Percentiles rank a stretch among this genome's conserved stretches.
Conservation (phyloP, 2,797 vertebrate genomes). For the Todus mexicanus region DNA sequence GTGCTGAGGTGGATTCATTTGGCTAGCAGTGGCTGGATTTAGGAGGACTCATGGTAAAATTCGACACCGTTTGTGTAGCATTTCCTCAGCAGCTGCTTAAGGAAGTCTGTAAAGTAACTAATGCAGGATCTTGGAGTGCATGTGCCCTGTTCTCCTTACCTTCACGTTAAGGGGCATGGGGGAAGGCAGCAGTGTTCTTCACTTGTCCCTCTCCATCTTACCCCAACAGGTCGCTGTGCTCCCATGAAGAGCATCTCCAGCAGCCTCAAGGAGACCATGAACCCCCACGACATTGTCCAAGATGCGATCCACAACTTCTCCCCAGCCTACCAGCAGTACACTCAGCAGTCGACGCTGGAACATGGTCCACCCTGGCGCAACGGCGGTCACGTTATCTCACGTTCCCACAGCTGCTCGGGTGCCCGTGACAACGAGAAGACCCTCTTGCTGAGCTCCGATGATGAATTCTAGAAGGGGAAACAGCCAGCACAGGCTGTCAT, state of each 20-base stretch:
- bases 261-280: conserved; percentile 99
- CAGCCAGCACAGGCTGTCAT: not conserved
- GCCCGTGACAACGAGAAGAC: conserved; percentile 92
- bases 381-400: conserved; percentile 74
- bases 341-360: conserved; percentile 95
- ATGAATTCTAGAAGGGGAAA: conserved; percentile 84
- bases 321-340: conserved; percentile 99
- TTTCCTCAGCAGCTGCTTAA: not conserved
- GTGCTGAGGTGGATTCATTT: not conserved
- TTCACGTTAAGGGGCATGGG: accelerated
- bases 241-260: conserved; percentile 99
- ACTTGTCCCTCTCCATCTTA: not conserved
- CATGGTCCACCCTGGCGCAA: conserved; percentile 76
- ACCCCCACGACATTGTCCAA: conserved; percentile 95
- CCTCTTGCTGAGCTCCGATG: conserved; percentile 93
- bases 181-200: not conserved
- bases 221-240: conserved; percentile 84
- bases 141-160: not conserved
- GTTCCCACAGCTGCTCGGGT: conserved; percentile 74
- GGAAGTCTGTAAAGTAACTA: not conserved
- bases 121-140: not conserved
- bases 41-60: not conserved
- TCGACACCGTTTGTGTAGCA: not conserved
- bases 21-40: not conserved
- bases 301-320: conserved; percentile 99